These are phyloP conservation scores for Coleophora deauratella DNA, from an alignment of 2,888 invertebrate genomes.

Conservation along the genomic window DNA sequence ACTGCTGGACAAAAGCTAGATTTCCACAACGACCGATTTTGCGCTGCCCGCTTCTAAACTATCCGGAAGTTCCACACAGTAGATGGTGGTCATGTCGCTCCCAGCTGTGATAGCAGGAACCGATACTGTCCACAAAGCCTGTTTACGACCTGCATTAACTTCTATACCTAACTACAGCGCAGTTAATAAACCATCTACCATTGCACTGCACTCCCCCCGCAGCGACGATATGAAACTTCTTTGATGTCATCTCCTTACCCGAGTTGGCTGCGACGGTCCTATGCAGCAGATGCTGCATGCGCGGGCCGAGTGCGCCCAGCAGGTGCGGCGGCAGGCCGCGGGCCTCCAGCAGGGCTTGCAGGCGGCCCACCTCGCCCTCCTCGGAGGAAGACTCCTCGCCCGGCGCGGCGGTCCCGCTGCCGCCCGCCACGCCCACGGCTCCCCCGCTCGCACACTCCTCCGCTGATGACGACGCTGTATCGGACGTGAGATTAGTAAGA, in stretches of 20 bases:
- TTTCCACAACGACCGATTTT: too few relatives aligned
- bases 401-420: slow-evolving; percentile 77
- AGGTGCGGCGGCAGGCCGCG: slow-evolving; percentile 97
- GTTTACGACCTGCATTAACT: too few relatives aligned
- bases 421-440: slow-evolving; percentile 44
- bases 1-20: too few relatives aligned
- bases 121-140: too few relatives aligned
- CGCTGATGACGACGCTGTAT: slow-evolving; percentile 44
- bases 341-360: slow-evolving; percentile 95
- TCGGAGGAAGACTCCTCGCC: slow-evolving; percentile 77
- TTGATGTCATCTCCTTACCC: slow-evolving; percentile 33
- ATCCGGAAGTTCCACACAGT: too few relatives aligned
- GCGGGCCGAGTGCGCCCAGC: slow-evolving; percentile 94
- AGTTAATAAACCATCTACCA: too few relatives aligned
- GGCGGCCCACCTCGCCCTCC: slow-evolving; percentile 95
- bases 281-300: slow-evolving; percentile 97
- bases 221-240: too few relatives aligned
- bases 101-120: too few relatives aligned
- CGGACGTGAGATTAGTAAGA: neutral
- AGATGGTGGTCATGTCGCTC: too few relatives aligned
- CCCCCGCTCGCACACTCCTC: slow-evolving; percentile 48
- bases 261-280: slow-evolving; percentile 90
- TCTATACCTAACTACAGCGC: too few relatives aligned
- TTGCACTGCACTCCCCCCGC: too few relatives aligned
- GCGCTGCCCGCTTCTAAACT: too few relatives aligned